phyloP scores from a whole-genome alignment of 1,140 invertebrate species.

The Saccostrea echinata region DNA sequence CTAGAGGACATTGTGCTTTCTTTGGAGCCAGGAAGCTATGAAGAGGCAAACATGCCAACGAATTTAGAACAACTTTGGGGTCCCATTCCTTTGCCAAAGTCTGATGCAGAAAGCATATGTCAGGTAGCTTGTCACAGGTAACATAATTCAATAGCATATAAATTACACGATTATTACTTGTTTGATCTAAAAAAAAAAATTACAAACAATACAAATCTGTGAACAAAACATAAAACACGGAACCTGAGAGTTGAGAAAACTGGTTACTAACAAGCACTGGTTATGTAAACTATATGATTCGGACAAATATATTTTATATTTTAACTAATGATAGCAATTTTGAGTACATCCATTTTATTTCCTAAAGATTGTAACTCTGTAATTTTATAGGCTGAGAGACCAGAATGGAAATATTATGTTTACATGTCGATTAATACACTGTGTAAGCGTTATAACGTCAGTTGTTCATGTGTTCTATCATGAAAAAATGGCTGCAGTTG shows the following conservation, averaged over 20 bases:
- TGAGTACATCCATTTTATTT: background rate
- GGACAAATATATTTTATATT: background rate
- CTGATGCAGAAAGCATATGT: constrained; percentile 60
- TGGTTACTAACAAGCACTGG: background rate
- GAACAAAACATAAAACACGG: background rate
- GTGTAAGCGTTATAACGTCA: constrained; percentile 66
- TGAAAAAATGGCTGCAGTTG: constrained; percentile 68
- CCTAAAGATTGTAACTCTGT: background rate
- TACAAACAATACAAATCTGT: background rate
- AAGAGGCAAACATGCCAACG: constrained; percentile 63
- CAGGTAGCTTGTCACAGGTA: constrained; percentile 69
- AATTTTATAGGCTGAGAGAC: constrained; percentile 61
- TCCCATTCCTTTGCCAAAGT: constrained; percentile 58
- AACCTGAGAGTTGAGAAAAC: background rate
- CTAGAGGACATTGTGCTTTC: background rate
- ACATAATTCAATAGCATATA: background rate
- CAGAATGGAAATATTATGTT: constrained; percentile 53
- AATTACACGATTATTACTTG: too few relatives aligned
- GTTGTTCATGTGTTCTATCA: constrained; percentile 68
- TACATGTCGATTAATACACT: constrained; percentile 65
- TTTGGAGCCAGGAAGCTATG: constrained; percentile 44
- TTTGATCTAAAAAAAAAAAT: background rate
- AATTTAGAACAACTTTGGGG: constrained; percentile 66
- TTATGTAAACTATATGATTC: background rate
- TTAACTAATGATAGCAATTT: background rate